These are phyloP conservation scores for Ectropis crepuscularia DNA, from an alignment of 2,888 invertebrate genomes.

Conservation along the genomic window DNA sequence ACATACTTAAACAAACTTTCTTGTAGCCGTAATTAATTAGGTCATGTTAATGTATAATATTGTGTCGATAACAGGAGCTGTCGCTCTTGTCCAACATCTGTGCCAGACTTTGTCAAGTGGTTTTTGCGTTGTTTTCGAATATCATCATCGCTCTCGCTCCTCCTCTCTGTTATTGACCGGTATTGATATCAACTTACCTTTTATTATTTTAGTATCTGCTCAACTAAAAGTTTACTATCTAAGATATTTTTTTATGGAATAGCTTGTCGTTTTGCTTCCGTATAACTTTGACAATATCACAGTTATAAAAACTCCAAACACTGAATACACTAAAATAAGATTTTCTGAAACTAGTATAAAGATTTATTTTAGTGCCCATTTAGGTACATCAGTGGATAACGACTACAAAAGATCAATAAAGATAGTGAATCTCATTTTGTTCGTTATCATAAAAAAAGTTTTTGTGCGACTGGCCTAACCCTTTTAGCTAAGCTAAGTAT, in stretches of 20 bases:
- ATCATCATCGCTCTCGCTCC: too few species aligned
- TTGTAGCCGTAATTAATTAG: too few species aligned
- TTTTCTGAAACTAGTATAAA: constrained; percentile 9
- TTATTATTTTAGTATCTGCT: background rate
- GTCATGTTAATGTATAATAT: too few species aligned
- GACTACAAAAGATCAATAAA: constrained; percentile 15
- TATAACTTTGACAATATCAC: background rate
- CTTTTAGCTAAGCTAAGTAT: background rate
- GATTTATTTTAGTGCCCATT: constrained; percentile 14
- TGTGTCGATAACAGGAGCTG: too few species aligned
- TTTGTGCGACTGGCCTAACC: background rate
- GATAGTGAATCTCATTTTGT: constrained; percentile 13
- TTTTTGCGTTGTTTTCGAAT: too few species aligned
- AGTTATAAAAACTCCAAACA: constrained; percentile 3
- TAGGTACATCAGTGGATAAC: constrained; percentile 17
- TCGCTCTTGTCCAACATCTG: too few species aligned
- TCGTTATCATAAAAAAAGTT: constrained; percentile 9
- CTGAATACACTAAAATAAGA: background rate
- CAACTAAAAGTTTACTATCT: background rate
- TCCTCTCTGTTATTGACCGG: too few species aligned
- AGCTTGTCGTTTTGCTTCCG: background rate
- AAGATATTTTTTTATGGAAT: background rate
- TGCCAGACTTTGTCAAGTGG: too few species aligned
- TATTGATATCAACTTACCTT: too few species aligned
- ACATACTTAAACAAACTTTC: too few species aligned